Percentiles rank a stretch among this genome's conserved stretches.
Conservation (phyloP, 2,888 invertebrate species). For the Tipula vernalis region DNA sequence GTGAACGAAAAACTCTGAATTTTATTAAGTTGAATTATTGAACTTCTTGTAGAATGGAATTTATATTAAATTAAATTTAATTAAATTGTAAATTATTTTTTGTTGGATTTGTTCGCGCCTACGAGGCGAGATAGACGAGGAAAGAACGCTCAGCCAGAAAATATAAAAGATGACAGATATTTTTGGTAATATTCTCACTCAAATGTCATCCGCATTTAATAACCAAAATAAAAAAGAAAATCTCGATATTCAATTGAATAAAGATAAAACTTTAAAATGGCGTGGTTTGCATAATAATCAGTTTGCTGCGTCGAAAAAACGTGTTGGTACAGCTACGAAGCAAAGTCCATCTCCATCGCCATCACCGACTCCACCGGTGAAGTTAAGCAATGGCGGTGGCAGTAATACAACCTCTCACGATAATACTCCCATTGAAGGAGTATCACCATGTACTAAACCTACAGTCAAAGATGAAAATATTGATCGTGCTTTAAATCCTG, state of each 20-base stretch:
- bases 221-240: conserved; percentile 14
- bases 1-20: not conserved
- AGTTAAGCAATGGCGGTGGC: not conserved
- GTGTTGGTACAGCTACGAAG: conserved; percentile 28
- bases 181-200: conserved; percentile 28
- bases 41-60: not conserved
- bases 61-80: not conserved
- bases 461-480: not conserved
- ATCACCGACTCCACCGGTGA: not conserved
- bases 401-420: not conserved
- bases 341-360: not conserved
- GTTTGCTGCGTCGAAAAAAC: conserved; percentile 32
- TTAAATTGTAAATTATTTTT: not conserved
- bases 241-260: conserved; percentile 28
- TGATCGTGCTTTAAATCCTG: not conserved
- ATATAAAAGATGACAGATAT: conserved; percentile 26
- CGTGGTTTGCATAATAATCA: conserved; percentile 33
- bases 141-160: not conserved
- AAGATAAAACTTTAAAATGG: conserved; percentile 35
- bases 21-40: not conserved
- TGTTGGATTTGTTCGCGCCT: not conserved
- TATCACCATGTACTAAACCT: not conserved
- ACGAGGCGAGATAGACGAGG: not conserved
- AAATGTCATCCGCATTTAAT: conserved; percentile 32
- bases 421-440: not conserved